Conservation (phyloP, 2,797 vertebrate genomes). For the Lophotriccus pileatus region DNA sequence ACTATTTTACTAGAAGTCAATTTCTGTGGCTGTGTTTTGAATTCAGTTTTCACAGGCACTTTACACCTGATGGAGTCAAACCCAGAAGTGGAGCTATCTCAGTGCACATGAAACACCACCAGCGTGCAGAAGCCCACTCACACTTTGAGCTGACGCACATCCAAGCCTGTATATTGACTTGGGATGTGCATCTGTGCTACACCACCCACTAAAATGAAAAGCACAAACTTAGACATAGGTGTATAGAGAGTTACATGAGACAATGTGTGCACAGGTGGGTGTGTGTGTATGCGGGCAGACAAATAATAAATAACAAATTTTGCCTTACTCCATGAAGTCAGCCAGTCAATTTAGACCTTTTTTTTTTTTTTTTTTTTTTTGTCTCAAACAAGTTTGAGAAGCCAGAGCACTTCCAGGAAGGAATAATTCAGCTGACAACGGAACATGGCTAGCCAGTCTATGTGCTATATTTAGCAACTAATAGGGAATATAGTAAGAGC, state of each 20-base stretch:
- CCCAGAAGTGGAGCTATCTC: background rate
- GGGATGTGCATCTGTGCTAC: background rate
- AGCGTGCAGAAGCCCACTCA: accelerated
- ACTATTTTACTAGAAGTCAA: background rate
- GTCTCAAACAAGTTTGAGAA: background rate
- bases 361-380: background rate
- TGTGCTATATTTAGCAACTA: background rate
- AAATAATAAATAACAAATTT: background rate
- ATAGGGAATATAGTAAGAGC: background rate
- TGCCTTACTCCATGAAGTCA: background rate
- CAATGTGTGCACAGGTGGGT: accelerated
- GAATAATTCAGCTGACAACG: background rate
- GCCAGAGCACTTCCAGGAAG: background rate
- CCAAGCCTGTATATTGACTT: background rate
- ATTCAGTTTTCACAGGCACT: background rate
- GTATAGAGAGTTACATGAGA: background rate
- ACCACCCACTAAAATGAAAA: background rate
- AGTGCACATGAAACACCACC: accelerated
- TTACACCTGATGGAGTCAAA: background rate
- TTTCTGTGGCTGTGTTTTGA: background rate
- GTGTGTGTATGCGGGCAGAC: background rate
- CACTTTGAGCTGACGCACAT: accelerated
- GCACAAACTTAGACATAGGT: background rate
- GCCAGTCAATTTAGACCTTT: background rate
- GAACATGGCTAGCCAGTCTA: background rate